Evolutionary conservation across 2,888 invertebrate genomes (phyloP).

Genomic region (Diarsia mendica): DNA sequence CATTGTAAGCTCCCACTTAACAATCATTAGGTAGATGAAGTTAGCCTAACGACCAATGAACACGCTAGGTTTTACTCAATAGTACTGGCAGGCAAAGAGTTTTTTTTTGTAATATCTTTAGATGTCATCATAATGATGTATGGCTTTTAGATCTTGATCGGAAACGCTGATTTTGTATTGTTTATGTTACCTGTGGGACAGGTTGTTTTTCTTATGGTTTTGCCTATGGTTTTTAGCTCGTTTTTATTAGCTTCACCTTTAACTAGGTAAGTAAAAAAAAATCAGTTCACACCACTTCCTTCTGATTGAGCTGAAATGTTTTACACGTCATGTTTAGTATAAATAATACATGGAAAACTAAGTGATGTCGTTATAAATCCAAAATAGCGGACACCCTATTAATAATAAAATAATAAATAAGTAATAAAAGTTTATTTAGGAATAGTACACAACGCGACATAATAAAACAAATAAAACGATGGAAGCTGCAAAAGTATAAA

Average conservation of each 20-base stretch:
- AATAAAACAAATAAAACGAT: too few relatives aligned
- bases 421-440: too few relatives aligned
- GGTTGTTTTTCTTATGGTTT: not conserved
- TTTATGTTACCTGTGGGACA: constrained; percentile 18
- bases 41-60: constrained; percentile 52
- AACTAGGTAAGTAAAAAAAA: too few relatives aligned
- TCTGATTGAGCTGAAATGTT: not conserved
- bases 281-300: too few relatives aligned
- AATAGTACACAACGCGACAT: too few relatives aligned
- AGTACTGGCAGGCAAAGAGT: constrained; percentile 29
- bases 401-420: too few relatives aligned
- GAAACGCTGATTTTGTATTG: constrained; percentile 23
- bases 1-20: constrained; percentile 57
- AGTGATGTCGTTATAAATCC: too few relatives aligned
- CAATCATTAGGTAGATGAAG: constrained; percentile 54
- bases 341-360: not conserved
- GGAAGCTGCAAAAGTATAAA: too few relatives aligned
- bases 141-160: constrained; percentile 20
- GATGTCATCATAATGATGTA: constrained; percentile 22
- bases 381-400: not conserved
- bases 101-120: constrained; percentile 36
- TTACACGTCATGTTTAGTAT: not conserved
- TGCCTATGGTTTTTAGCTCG: not conserved
- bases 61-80: constrained; percentile 52
- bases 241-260: not conserved